Evolutionary conservation across 2,888 invertebrate genomes (phyloP).

Genomic region (Dugesia japonica): DNA sequence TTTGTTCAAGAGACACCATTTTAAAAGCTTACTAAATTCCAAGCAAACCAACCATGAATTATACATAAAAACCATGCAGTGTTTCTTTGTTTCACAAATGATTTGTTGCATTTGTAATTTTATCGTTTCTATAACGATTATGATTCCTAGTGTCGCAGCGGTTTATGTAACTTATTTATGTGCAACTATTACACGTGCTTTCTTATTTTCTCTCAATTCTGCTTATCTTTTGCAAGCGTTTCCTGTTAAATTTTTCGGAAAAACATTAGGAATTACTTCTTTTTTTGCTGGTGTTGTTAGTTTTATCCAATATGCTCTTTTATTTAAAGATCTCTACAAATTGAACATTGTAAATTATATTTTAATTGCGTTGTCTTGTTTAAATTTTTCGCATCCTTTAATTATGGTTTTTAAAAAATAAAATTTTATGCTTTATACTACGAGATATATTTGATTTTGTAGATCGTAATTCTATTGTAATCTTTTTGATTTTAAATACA

Average conservation of each 20-base stretch:
- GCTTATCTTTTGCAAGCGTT: not conserved
- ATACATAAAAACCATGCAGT: not conserved
- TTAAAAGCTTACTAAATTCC: not conserved
- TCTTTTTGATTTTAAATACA: too few relatives aligned
- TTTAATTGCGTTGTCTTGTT: not conserved
- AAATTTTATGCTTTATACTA: too few relatives aligned
- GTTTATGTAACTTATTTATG: not conserved
- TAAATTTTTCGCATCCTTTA: not conserved
- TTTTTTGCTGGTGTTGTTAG: not conserved
- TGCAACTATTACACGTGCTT: not conserved
- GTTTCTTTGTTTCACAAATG: not conserved
- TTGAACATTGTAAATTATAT: not conserved
- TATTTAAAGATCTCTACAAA: not conserved
- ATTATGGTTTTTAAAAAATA: too few relatives aligned
- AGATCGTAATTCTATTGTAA: too few relatives aligned
- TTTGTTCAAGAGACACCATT: not conserved
- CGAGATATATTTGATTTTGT: too few relatives aligned
- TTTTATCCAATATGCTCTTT: not conserved
- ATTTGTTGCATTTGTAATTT: slow-evolving; percentile 20
- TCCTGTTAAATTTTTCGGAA: slow-evolving; percentile 6
- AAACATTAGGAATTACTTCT: not conserved
- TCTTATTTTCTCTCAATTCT: not conserved
- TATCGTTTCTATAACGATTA: not conserved
- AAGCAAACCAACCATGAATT: not conserved
- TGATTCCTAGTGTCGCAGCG: not conserved